Evolutionary conservation across 2,888 invertebrate species (phyloP).

Genomic region (Autographa gamma): DNA sequence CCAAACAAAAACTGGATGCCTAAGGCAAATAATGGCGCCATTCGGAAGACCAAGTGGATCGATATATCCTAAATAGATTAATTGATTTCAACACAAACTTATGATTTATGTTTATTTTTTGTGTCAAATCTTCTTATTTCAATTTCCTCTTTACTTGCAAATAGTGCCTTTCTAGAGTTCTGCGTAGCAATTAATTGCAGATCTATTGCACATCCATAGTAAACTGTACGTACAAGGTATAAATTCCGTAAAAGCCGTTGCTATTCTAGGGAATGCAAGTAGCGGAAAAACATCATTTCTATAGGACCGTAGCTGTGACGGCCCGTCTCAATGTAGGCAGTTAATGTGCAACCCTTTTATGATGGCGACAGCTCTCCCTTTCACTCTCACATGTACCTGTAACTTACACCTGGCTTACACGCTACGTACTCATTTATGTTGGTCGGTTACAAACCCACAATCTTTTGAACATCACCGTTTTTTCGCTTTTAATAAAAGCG

Average conservation of each 20-base stretch:
- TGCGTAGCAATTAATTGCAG: background rate
- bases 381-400: conserved; percentile 50
- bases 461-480: conserved; percentile 34
- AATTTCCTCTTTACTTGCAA: background rate
- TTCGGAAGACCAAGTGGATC: background rate
- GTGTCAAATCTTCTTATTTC: background rate
- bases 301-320: conserved; percentile 56
- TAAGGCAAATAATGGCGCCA: conserved; percentile 1
- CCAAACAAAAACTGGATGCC: background rate
- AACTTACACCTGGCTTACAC: conserved; percentile 43
- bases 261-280: conserved; percentile 41
- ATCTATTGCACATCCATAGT: background rate
- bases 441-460: conserved; percentile 34
- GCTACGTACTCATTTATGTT: conserved; percentile 24
- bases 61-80: background rate
- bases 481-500: conserved; percentile 52
- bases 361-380: conserved; percentile 59
- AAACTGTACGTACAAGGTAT: conserved; percentile 17
- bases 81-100: conserved; percentile 10
- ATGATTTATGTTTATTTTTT: conserved; percentile 8
- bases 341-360: conserved; percentile 70
- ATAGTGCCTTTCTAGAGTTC: background rate
- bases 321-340: conserved; percentile 63
- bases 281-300: conserved; percentile 60
- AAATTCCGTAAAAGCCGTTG: conserved; percentile 47